Evolutionary conservation across 2,888 invertebrate species (phyloP), one percentile per base, ranked within the genome.

Genomic region (Hydroisotoma schaefferi): DNA sequence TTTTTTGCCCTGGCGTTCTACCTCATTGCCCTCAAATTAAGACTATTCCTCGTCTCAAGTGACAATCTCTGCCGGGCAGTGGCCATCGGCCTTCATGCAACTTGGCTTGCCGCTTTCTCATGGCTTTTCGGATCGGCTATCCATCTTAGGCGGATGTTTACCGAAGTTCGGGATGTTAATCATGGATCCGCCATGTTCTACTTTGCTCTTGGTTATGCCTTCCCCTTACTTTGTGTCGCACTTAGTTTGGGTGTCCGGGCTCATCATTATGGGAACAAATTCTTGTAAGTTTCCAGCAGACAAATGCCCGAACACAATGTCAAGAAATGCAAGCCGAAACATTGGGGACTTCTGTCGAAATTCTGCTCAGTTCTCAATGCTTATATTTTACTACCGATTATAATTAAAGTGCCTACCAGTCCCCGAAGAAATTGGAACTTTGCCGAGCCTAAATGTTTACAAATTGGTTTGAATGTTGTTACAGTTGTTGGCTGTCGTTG

Each of bases 111-210:
- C 27, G 87, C 91, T 15, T 90, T 94, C 74, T 87, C 87, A 22
- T 97, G 97, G 97, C 84, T 89, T 73, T 84, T 94, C 70, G 88
- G 94, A 55, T 94, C 94, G 78, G 90, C 92, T 28, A 84, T 94
- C 72, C 95, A 97, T 78, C 81, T 95, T 59, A 91, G 95, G 75
- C 83, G 97, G 47, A 90, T 95, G 86, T 80, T 97, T 71, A 92
- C 94, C 2, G 95, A 95, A 80, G 88, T 95, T 83, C 82, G 95
- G 2, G 94, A 95, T 78, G 93, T 97, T 49, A 95, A 97, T 81
- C 92, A 94, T 77, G 95, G 93, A 3, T 88, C 90, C 33, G 90
- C 95, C 87, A 82, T 80, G 61, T 92, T 94, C 76, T 95, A 92
- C 76, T 90, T 93, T 73, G 88, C 90, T 18, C 83, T 91, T 75